Evolutionary conservation across 2,113 vertebrate genomes (phyloP).

Genomic region (Romanogobio albipinnatus): DNA sequence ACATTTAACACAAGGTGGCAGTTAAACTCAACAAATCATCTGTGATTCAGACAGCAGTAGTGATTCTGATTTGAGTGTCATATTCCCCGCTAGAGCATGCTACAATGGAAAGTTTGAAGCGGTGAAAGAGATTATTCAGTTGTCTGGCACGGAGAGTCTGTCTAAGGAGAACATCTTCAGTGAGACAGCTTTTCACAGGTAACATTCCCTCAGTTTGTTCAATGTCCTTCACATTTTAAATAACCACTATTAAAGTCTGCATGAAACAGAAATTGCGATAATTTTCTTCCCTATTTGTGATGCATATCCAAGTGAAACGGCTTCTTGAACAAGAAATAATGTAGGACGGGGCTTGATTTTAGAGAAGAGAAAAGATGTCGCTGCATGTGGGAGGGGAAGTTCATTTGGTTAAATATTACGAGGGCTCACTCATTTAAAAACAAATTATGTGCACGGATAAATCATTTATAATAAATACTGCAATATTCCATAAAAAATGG

Average conservation of each 20-base stretch:
- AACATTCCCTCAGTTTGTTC: not conserved
- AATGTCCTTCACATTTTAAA: not conserved
- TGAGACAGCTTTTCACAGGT: slow-evolving; percentile 94
- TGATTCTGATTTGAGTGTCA: not conserved
- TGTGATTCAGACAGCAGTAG: not conserved
- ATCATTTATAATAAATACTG: no score
- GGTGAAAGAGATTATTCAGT: slow-evolving; percentile 86
- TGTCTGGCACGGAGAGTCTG: slow-evolving; percentile 88
- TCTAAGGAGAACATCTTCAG: slow-evolving; percentile 96
- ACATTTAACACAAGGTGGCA: slow-evolving; percentile 7
- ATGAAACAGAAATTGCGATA: no score
- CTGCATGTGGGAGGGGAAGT: no score
- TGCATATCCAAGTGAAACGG: no score
- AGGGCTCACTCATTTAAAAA: no score
- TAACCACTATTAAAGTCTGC: not conserved
- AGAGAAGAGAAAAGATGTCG: no score
- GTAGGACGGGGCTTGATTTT: no score
- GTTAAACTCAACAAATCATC: slow-evolving; percentile 19
- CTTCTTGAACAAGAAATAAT: no score
- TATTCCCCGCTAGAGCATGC: slow-evolving; percentile 80
- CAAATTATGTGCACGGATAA: no score
- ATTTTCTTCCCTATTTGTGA: no score
- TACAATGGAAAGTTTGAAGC: slow-evolving; percentile 89
- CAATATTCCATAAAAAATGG: no score
- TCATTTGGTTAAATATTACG: no score